Percentiles rank a stretch among this genome's conserved stretches.
Conservation (phyloP, 1,140 invertebrate species). For the Micrasema longulum region DNA sequence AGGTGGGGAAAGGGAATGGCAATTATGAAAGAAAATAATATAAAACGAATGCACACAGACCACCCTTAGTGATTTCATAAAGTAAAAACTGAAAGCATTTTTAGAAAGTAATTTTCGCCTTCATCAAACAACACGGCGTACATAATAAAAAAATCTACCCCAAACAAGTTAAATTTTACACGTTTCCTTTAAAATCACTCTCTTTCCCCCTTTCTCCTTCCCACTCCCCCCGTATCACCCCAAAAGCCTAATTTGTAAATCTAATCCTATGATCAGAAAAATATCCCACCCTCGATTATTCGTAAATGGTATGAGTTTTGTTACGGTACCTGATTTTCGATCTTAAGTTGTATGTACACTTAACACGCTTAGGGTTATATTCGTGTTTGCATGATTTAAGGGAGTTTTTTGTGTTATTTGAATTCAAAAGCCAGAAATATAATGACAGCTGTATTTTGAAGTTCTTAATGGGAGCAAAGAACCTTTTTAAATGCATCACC, state of each 20-base stretch:
- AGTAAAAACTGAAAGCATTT: background rate
- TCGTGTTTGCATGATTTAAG: too few species aligned
- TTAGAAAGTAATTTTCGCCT: background rate
- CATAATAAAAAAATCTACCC: background rate
- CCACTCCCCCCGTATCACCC: background rate
- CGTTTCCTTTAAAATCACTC: conserved; percentile 26
- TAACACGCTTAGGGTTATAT: background rate
- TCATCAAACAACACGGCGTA: background rate
- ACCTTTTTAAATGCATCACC: too few species aligned
- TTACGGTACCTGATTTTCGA: conserved; percentile 22
- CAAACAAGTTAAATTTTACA: conserved; percentile 22
- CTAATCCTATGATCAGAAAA: conserved; percentile 27
- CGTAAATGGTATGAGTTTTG: conserved; percentile 24
- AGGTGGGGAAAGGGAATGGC: too few species aligned
- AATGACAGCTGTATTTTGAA: too few species aligned
- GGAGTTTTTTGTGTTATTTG: too few species aligned
- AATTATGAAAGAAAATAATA: too few species aligned
- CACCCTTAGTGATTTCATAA: conserved; percentile 15
- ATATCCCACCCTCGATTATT: conserved; percentile 17
- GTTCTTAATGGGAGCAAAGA: too few species aligned
- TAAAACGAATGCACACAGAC: conserved; percentile 9
- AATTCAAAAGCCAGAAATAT: too few species aligned
- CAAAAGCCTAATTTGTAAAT: conserved; percentile 28
- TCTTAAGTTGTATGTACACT: background rate
- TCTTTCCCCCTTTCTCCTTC: background rate